Evolutionary conservation across 2,888 invertebrate genomes (phyloP), one percentile per base, ranked within the genome.

Genomic region (Esperia sulphurella): DNA sequence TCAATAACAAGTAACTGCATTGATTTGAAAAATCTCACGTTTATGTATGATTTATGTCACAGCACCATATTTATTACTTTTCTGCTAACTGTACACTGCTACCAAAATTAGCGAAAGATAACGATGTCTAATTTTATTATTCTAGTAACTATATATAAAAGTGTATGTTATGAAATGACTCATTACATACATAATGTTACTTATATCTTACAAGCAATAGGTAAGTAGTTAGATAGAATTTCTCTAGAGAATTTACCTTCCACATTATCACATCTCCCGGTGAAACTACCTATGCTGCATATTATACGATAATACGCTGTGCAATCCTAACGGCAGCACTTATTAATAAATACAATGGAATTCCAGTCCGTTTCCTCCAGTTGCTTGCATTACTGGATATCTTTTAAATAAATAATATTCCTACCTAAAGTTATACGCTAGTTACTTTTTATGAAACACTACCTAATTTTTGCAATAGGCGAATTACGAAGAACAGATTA

Each of bases 391-490:
- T 56, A 57, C 21, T 21, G 2, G 57, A 53, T 60, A 53, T 52
- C 61, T 55, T 53, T 43, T 61, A 53, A 53, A 52, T 74, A 60
- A 75, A 75, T 75, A 75, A 79, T 73, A 52, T 57, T 9, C 49
- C 46, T 35, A 42, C 41, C 42, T n/a, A 58, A 70, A 75, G 63
- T 68, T 72, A 76, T 65, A 59, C 57, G 59, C 68, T 70, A 73
- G 68, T 80, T 73, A 79, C 68, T 76, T 82, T 83, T 81, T 77
- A 83, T 75, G 75, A 67, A 73, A 70, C 59, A 71, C 59, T 61
- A 57, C 56, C 64, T 70, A 72, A 72, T 75, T 66, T n/a, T 65
- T 61, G 57, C 63, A 59, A 71, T 65, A 69, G 72, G 72, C 68
- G 73, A 74, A 80, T 71, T 68, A 68, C 57, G 14, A 12, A 65